These are phyloP conservation scores for Metellina segmentata DNA, from an alignment of 2,888 invertebrate species.

Conservation along the genomic window DNA sequence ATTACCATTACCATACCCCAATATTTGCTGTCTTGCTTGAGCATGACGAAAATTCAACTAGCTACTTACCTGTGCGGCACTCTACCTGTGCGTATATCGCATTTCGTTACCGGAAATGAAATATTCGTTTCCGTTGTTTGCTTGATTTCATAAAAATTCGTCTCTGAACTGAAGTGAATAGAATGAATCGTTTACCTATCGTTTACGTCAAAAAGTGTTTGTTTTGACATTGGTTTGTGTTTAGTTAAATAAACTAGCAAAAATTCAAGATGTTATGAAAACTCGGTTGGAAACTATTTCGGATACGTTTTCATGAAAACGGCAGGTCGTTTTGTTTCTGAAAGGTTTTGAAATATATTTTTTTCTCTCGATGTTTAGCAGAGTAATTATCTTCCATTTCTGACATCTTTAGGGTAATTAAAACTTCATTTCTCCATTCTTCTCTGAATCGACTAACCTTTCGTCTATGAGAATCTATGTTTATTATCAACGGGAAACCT, in stretches of 20 bases:
- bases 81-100: too few species aligned
- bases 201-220: constrained; percentile 57
- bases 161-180: constrained; percentile 10
- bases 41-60: too few species aligned
- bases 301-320: not conserved
- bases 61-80: too few species aligned
- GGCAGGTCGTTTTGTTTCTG: not conserved
- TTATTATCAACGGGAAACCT: not conserved
- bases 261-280: not conserved
- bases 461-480: not conserved
- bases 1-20: too few species aligned
- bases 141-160: too few species aligned
- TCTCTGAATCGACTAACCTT: not conserved
- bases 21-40: too few species aligned
- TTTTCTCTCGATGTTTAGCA: not conserved
- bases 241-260: not conserved
- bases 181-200: not conserved
- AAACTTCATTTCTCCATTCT: not conserved
- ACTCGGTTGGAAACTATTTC: not conserved
- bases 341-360: not conserved
- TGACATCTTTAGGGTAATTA: constrained; percentile 30
- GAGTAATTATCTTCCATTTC: not conserved
- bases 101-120: too few species aligned
- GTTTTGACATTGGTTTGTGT: constrained; percentile 55
- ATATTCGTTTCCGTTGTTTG: too few species aligned